Conservation (phyloP, 2,888 invertebrate genomes). For the Pachycephus smyrnensis region DNA sequence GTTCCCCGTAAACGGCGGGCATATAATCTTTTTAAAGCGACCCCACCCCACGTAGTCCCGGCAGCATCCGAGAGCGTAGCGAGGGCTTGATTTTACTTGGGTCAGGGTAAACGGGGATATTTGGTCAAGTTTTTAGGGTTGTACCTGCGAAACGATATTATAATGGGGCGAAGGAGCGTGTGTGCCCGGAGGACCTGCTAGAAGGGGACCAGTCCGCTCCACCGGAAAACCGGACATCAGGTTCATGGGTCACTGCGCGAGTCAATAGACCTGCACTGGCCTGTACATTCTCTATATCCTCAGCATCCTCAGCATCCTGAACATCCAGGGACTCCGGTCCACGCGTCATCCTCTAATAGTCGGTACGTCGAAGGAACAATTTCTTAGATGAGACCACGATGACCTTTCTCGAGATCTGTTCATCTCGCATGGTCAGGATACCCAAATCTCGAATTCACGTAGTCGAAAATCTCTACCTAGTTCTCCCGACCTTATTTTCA, state of each 20-base stretch:
- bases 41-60: neutral
- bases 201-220: constrained; percentile 61
- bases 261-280: constrained; percentile 50
- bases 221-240: constrained; percentile 52
- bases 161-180: constrained; percentile 42
- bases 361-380: neutral
- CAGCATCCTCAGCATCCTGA: neutral
- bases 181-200: constrained; percentile 51
- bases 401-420: neutral
- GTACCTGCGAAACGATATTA: constrained; percentile 49
- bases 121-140: constrained; percentile 33
- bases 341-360: neutral
- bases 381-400: neutral
- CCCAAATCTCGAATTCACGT: neutral
- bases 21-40: constrained; percentile 28
- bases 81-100: constrained; percentile 1
- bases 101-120: constrained; percentile 13
- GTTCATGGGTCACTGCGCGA: constrained; percentile 48
- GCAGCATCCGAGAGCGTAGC: neutral
- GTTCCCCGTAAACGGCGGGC: constrained; percentile 31
- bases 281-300: neutral
- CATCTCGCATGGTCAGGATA: neutral
- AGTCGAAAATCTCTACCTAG: neutral
- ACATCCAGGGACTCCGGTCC: neutral
- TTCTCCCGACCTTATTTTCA: neutral